A percentile compares a stretch with the other conserved stretches of the same genome.
Conservation (phyloP, 2,797 vertebrate genomes). For the Hippocampus kuda region DNA sequence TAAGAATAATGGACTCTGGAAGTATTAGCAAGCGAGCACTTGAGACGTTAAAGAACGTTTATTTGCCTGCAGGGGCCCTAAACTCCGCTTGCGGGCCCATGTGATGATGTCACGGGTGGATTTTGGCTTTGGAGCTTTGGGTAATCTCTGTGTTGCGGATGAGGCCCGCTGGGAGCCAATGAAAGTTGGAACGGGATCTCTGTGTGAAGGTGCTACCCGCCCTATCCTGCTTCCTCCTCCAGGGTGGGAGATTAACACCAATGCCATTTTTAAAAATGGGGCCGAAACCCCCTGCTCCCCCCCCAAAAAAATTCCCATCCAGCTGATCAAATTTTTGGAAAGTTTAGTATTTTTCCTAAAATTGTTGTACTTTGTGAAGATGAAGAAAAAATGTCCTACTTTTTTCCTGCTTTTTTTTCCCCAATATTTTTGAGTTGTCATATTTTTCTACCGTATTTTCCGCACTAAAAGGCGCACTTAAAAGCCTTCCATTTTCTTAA, state of each 20-base stretch:
- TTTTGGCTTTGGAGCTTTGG: conserved; percentile 47
- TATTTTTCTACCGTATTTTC: too few species aligned
- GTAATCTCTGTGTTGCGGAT: conserved; percentile 65
- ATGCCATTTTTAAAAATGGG: conserved; percentile 75
- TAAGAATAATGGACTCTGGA: background rate
- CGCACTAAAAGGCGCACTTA: too few species aligned
- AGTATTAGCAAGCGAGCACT: background rate
- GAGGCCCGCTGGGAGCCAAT: conserved; percentile 81
- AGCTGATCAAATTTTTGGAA: too few species aligned
- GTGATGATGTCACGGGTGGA: conserved; percentile 64
- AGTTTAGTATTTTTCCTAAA: too few species aligned
- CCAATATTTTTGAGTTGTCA: too few species aligned
- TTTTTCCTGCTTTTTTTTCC: too few species aligned
- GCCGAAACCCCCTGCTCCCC: too few species aligned
- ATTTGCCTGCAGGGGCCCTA: conserved; percentile 17
- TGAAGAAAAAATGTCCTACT: too few species aligned
- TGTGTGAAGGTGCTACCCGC: conserved; percentile 61
- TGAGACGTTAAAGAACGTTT: background rate
- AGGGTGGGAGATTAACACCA: conserved; percentile 85
- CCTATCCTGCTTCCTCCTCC: conserved; percentile 64
- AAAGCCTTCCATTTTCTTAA: too few species aligned
- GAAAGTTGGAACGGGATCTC: conserved; percentile 86
- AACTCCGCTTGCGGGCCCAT: conserved; percentile 14
- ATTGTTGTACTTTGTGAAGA: too few species aligned
- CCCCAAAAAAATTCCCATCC: too few species aligned